Evolutionary conservation across 2,888 invertebrate genomes (phyloP), one percentile per base, ranked within the genome.

Genomic region (Trypoxylon attenuatum): DNA sequence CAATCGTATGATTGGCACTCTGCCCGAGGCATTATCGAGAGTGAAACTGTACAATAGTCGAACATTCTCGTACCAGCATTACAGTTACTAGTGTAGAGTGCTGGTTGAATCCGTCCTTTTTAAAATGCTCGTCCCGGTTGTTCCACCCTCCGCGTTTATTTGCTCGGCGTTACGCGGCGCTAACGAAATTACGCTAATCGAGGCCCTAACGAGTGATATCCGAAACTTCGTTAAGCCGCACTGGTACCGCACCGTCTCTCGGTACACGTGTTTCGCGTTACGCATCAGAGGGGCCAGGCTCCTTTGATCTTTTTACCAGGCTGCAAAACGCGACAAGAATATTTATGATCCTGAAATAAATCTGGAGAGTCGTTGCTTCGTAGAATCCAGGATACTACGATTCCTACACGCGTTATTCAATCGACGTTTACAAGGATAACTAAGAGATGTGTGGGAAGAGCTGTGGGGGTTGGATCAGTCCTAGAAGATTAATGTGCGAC

Each of bases 401-500:
- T n/a, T n/a, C n/a, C n/a, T n/a, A n/a, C n/a, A 63, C 51, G 50
- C 45, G 66, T 59, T 63, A 56, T 66, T 69, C 56, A 68, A 71
- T 69, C 65, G 73, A 59, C 52, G 63, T 68, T 61, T 68, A 49
- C 62, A 59, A 42, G 61, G 53, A 69, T 64, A 64, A 42, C 33
- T n/a, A n/a, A 8, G n/a, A 5, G 22, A 16, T 29, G 29, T 54
- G 60, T 46, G 54, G 29, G 39, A 19, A 21, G n/a, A n/a, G 21
- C 19, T n/a, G 33, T 19, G 22, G 27, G 50, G 60, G 29, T 62
- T 58, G 62, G 49, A 59, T 61, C 68, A 62, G 60, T 70, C 62
- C 66, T 61, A 52, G 74, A 82, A 83, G 82, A 84, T 83, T 82
- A 82, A 84, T 83, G 82, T 71, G 56, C 70, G 70, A 79, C 71